Base-by-base conservation (phyloP, 2,888 invertebrate genomes). In the Stenchaetothrips biformis region DNA sequence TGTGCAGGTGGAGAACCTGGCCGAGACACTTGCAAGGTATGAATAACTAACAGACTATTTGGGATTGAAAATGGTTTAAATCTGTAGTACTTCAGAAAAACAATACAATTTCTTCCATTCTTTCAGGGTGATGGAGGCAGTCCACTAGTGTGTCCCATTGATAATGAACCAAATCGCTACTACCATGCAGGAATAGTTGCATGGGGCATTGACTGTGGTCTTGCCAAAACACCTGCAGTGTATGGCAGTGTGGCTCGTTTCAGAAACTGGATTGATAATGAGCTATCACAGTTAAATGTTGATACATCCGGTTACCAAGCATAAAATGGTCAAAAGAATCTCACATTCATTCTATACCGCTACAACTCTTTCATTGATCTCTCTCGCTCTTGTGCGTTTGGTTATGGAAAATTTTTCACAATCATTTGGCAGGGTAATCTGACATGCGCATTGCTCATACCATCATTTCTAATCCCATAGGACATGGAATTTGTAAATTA, bases 141-240 rank as follows among this genome's bases (percentile, higher is more conserved):
- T 62, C 94, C 94, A 0, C 86, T 95, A 18, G 92, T 92, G 0
- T 95, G 95, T 83, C 89, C 90, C 7, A 87, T 89, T 81, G 88
- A 89, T 0, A 85, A 89, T 0, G 87, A 89, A n/a, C 87, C 89
- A 79, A 88, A 89, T 81, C 89, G 91, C 11, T 94, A 92, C 86
- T 90, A 92, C n/a, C 91, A 95, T 84, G 90, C 90, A 1, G 96
- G 96, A 0, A 91, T 96, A 11, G 94, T 95, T 0, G 92, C 95
- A 0, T 96, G 96, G 95, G 96, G 96, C 18, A 92, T 96, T 80
- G 94, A 93, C 4, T 96, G 96, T 84, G 95, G 95, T 0, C 86
- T 87, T 59, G 86, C 87, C 80, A 88, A 89, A 79, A 89, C 93
- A 0, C 96, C 96, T 0, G 96, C 93, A 0, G 94, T 95, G 0